These are phyloP conservation scores for Alectura lathami DNA, from an alignment of 2,113 vertebrate species.

Conservation along the genomic window DNA sequence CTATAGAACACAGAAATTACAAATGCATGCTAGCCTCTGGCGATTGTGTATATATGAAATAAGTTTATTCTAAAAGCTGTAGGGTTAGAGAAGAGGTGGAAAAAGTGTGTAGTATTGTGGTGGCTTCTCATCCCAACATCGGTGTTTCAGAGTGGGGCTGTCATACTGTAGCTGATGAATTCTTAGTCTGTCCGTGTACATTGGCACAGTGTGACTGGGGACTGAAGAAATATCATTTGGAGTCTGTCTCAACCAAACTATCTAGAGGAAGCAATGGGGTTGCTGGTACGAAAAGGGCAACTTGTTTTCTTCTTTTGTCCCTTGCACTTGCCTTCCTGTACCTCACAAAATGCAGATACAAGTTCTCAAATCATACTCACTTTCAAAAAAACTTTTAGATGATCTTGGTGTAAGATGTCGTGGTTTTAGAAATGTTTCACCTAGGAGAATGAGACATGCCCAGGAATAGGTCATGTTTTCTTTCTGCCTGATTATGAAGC, in stretches of 20 bases:
- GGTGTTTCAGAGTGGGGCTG: neutral
- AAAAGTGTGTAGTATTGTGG: neutral
- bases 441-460: neutral
- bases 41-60: neutral
- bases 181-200: neutral
- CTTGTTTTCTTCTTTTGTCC: neutral
- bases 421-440: neutral
- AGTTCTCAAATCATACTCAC: too few relatives aligned
- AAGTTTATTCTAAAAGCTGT: neutral
- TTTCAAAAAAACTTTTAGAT: neutral
- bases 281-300: neutral
- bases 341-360: neutral
- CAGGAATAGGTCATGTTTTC: neutral
- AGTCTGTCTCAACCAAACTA: neutral
- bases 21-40: neutral
- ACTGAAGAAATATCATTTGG: neutral
- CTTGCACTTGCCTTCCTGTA: neutral
- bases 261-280: neutral
- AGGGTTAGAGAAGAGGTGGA: neutral
- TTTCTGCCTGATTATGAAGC: neutral
- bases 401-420: neutral
- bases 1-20: conserved; percentile 32
- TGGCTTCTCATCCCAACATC: neutral
- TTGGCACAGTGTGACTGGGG: neutral
- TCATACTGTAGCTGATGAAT: neutral